Conservation (phyloP, 2,113 vertebrate genomes). For the Stegostoma tigrinum region DNA sequence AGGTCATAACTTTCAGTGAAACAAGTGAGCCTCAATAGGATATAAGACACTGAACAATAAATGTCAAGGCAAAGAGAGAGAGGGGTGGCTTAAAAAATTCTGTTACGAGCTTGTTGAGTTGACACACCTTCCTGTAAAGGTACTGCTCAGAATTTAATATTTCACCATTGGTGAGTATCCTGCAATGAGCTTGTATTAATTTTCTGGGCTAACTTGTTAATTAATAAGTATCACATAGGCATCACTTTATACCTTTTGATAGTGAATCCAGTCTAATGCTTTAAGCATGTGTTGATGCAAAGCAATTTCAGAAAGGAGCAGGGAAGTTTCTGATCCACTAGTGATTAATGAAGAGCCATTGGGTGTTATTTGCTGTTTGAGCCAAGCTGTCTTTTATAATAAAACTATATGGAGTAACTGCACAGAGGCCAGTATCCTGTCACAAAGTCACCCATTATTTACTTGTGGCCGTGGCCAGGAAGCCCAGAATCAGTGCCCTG, state of each 20-base stretch:
- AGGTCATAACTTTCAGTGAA: background rate
- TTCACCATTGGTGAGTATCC: background rate
- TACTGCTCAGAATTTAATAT: background rate
- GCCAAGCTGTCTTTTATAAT: background rate
- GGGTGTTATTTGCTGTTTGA: background rate
- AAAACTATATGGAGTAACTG: too few species aligned
- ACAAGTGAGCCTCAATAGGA: background rate
- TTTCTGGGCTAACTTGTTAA: background rate
- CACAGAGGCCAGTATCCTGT: too few species aligned
- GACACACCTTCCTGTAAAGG: too few species aligned
- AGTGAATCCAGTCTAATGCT: background rate
- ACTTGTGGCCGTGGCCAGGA: too few species aligned
- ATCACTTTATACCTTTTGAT: background rate
- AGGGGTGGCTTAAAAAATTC: background rate
- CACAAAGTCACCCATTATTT: too few species aligned
- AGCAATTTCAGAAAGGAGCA: background rate
- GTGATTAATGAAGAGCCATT: conserved; percentile 19
- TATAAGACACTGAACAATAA: background rate
- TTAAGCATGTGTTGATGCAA: background rate
- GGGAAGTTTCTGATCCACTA: background rate
- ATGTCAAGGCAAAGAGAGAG: background rate
- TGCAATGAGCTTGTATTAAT: background rate
- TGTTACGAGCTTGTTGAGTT: background rate
- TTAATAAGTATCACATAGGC: background rate
- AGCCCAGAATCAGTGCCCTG: too few species aligned